Conservation (phyloP, 1,140 invertebrate genomes). For the Ctenoplectra terminalis region DNA sequence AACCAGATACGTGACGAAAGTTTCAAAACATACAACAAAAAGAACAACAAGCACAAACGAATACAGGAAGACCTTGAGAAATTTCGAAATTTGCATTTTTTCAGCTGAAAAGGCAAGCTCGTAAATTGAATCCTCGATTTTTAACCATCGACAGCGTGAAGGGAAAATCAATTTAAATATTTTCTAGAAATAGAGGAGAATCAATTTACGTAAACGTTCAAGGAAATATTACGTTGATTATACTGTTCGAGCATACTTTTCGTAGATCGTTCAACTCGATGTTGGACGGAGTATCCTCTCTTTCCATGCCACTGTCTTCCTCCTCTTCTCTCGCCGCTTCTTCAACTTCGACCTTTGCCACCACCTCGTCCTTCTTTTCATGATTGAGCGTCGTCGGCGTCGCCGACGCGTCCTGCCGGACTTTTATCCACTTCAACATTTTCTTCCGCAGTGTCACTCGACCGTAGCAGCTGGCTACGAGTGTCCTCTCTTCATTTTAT, state of each 20-base stretch:
- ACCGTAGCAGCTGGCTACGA: background rate
- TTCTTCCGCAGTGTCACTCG: constrained; percentile 26
- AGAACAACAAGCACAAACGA: background rate
- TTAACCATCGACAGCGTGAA: no score
- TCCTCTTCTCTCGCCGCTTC: constrained; percentile 69
- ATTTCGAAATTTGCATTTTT: background rate
- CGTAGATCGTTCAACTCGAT: constrained; percentile 75
- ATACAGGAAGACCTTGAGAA: background rate
- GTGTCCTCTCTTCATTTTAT: background rate
- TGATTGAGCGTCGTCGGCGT: constrained; percentile 64
- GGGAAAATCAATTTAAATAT: no score
- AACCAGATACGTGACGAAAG: background rate
- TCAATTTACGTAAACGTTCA: no score
- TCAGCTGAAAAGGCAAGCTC: background rate
- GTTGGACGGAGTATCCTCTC: constrained; percentile 77
- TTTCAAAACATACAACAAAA: background rate
- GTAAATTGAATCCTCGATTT: no score
- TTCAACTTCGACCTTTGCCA: constrained; percentile 58
- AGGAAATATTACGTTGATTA: background rate
- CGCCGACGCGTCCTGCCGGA: constrained; percentile 74
- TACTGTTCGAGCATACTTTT: constrained; percentile 75
- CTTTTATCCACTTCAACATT: constrained; percentile 83
- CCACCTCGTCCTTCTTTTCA: constrained; percentile 40
- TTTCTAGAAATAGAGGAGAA: no score
- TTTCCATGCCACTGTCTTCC: constrained; percentile 79